Base-by-base conservation (phyloP, 2,888 invertebrate species). In the Acleris holmiana region DNA sequence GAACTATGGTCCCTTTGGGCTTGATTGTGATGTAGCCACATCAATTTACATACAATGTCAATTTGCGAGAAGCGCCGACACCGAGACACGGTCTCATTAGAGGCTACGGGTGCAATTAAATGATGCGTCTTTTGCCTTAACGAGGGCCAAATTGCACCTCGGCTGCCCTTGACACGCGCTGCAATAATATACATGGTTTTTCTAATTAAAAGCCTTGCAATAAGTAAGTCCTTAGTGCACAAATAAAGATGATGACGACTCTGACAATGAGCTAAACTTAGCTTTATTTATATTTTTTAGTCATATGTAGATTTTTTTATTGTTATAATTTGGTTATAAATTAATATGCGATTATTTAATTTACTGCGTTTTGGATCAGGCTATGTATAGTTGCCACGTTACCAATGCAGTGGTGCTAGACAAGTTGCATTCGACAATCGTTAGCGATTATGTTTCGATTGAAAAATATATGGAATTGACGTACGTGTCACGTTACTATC, bases 51-150 rank as follows among this genome's bases (percentile, higher is more conserved):
- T 86, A 89, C 89, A 89, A 86, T 89, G 90, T 89, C 87, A 90
- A 89, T 90, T 90, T 89, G 85, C 80, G 82, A 85, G 84, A 82
- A 82, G 76, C 81, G 78, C 76, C 77, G 78, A 78, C 79, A 78
- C 80, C 75, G 80, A 82, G 85, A 84, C 86, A 84, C 85, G 78
- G 85, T 83, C 90, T 91, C 91, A 90, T 91, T 91, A 91, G 89
- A 82, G 85, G 83, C 85, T 84, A 86, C 88, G 88, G 88, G 85
- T 84, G 89, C 91, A 91, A 91, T 91, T 91, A 91, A 89, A 88
- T 80, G 82, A 85, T 79, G 85, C 88, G 89, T 91, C 90, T 91
- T 90, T 90, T 89, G 86, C 86, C 78, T 84, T 91, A 92, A 92
- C 90, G 90, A 91, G 89, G 86, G 74, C 85, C 84, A 88, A 92